Base-by-base conservation (phyloP, 2,888 invertebrate genomes). In the Dinocampus coccinellae region DNA sequence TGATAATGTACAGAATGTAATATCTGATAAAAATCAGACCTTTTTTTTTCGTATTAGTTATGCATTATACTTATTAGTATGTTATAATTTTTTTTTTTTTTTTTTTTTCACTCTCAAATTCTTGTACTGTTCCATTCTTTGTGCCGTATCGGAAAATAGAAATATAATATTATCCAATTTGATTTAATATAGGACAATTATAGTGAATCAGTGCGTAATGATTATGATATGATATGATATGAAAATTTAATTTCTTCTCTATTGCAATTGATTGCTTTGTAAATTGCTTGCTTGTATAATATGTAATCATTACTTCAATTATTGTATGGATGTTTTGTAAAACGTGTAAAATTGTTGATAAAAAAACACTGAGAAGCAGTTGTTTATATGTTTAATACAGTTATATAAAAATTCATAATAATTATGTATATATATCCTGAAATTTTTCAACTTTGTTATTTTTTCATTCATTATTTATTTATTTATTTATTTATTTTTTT, bases 221-320 rank as follows among this genome's bases (percentile, higher is more conserved):
- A 33, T 64, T 47, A 52, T 53, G 47, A 34, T 11, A 26, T n/a
- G 3, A 58, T 9, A 6, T 26, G 16, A 63, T 16, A 9, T 24
- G 42, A 13, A 34, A 62, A 64, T 26, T 76, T 73, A 73, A 16
- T 58, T 58, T 58, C 4, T 10, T 55, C 26, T 58, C n/a, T 73
- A 78, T 73, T 62, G 73, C 73, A 76, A 71, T 71, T 63, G 42
- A 72, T 76, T 52, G 79, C 78, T 80, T 79, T 79, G 82, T 80
- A 81, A 68, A 81, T 80, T 72, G 79, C 77, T 77, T 53, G 77
- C 76, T 78, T 77, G 67, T 73, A 76, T 70, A 73, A 76, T 70
- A 73, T 73, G 61, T 75, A 77, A 75, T 75, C 70, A 77, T 78
- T 77, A 73, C 78, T 80, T 74, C 77, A 57, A 74, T n/a, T 42